Base-by-base conservation (phyloP, 92 coral and sea anemone genomes). In the Diadumene lineata region DNA sequence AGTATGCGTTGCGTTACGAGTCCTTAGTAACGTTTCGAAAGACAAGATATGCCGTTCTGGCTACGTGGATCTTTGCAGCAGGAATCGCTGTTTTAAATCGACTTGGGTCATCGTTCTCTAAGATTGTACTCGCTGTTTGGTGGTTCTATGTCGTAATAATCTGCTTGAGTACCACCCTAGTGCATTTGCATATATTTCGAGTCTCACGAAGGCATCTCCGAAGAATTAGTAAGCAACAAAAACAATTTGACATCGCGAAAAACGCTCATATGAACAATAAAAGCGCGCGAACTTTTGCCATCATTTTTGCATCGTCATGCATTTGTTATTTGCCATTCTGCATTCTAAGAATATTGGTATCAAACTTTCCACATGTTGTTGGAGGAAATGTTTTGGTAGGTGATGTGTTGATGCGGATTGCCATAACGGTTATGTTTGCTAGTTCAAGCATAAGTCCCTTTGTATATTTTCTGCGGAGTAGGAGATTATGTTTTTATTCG, bases 401-500 rank as follows among this genome's bases (percentile, higher is more conserved):
- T 11, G 81, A 64, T 27, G 73, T 76, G 50, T 48, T 66, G 64
- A 44, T 76, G 31, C 43, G 60, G 31, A 53, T 67, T 19, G 56
- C 43, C 30, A 0, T 67, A 6, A 77, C 82, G 1, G 43, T 77
- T 0, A 51, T 77, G 67, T 27, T 67, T 11, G 21, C 43, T 8
- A 66, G 43, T 27, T 77, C 74, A 17, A 64, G 66, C 13, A n/a
- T 77, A 44, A 77, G 56, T 48, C 82, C 82, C 16, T 53, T 66
- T 51, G 65, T 77, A 21, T 66, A 66, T 51, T 77, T 77, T 34
- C 19, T 77, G 34, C 69, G 82, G 22, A 77, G 82, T 22, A 31
- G 27, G 32, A 31, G 46, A 25, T 31, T 70, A 1, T 43, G 76
- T 29, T n/a, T 31, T 23, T 55, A 70, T 22, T 29, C 76, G 1